Conservation (phyloP, 2,113 vertebrate genomes). For the Orycteropus afer region DNA sequence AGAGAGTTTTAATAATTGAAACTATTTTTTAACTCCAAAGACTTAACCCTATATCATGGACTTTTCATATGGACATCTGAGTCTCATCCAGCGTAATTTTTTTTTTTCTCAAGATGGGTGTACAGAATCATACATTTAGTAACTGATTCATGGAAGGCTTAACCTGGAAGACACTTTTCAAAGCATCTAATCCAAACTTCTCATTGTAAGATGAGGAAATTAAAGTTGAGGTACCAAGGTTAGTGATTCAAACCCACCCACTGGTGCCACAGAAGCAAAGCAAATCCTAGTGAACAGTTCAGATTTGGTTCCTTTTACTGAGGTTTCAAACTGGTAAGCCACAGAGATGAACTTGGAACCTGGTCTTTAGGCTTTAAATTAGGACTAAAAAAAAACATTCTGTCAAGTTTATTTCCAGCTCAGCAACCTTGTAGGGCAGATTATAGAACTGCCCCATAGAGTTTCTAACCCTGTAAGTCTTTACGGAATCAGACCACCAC, state of each 20-base stretch:
- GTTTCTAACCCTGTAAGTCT: background rate
- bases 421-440: background rate
- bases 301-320: background rate
- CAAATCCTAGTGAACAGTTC: background rate
- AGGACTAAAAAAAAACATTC: background rate
- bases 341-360: conserved; percentile 10
- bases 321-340: background rate
- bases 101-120: background rate
- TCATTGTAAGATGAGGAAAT: background rate
- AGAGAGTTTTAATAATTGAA: conserved; percentile 49
- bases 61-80: background rate
- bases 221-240: background rate
- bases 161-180: background rate
- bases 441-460: background rate
- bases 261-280: background rate
- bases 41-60: background rate
- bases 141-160: background rate
- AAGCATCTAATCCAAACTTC: background rate
- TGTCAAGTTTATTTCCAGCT: background rate
- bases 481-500: background rate
- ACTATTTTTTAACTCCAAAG: conserved; percentile 5
- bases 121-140: background rate
- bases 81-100: background rate
- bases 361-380: conserved; percentile 29
- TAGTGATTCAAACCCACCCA: background rate